Conservation (phyloP, 2,113 vertebrate species). For the Promerops cafer region DNA sequence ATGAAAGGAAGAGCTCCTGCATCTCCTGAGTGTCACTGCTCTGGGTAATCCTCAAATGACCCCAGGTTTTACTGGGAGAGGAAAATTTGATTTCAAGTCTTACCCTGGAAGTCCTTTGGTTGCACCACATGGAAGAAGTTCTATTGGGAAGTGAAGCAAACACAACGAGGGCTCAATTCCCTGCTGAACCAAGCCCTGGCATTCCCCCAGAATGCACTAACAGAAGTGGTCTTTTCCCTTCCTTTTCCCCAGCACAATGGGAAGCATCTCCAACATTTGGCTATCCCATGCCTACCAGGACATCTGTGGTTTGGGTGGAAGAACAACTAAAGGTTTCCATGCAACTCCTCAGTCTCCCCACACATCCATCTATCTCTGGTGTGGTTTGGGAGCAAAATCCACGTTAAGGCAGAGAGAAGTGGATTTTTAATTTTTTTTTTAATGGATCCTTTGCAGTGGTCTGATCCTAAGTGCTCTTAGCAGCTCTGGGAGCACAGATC, state of each 20-base stretch:
- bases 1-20: background rate
- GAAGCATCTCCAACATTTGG: background rate
- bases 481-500: background rate
- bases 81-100: background rate
- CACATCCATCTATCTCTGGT: fast-evolving
- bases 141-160: background rate
- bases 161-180: background rate
- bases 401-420: background rate
- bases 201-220: background rate
- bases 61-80: background rate
- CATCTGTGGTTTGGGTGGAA: background rate
- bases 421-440: background rate
- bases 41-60: background rate
- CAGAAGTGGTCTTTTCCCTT: background rate
- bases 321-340: background rate
- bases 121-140: background rate
- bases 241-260: background rate
- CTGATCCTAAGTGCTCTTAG: background rate
- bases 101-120: background rate
- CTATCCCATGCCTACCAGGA: background rate
- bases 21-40: background rate
- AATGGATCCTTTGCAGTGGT: background rate
- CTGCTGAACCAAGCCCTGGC: background rate
- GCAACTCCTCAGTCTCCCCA: background rate
- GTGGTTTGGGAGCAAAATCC: background rate